Conservation (phyloP, 2,797 vertebrate genomes). For the Miichthys miiuy region DNA sequence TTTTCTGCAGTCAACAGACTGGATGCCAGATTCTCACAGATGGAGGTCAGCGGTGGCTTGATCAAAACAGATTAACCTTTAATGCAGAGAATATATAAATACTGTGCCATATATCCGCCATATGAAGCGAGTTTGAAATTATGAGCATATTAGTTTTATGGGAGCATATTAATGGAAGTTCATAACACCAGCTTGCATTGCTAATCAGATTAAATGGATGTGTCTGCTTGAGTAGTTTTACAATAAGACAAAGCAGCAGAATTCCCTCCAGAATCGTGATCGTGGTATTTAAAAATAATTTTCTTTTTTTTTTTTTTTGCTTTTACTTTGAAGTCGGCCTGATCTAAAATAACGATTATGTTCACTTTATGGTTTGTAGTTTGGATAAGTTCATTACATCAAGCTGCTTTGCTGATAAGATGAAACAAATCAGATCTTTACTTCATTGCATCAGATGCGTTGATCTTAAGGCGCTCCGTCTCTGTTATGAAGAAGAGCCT, state of each 20-base stretch:
- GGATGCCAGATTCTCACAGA: slow-evolving; percentile 49
- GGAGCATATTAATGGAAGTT: slow-evolving; percentile 19
- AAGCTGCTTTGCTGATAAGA: slow-evolving; percentile 53
- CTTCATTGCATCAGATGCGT: slow-evolving; percentile 22
- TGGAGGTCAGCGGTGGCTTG: slow-evolving; percentile 26
- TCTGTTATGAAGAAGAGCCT: neutral
- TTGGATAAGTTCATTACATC: slow-evolving; percentile 41
- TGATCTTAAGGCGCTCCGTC: neutral
- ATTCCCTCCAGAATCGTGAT: neutral
- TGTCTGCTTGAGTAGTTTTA: neutral
- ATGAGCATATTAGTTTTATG: slow-evolving; percentile 34
- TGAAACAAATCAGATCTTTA: slow-evolving; percentile 36
- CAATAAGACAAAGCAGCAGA: neutral
- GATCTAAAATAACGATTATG: slow-evolving; percentile 46
- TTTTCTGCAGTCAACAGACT: slow-evolving; percentile 46
- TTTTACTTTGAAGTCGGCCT: slow-evolving; percentile 34
- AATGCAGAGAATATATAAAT: slow-evolving; percentile 15
- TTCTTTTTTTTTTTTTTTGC: neutral
- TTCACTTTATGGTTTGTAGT: slow-evolving; percentile 24
- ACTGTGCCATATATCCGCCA: neutral
- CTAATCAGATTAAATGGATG: slow-evolving; percentile 38
- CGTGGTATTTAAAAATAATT: slow-evolving; percentile 1
- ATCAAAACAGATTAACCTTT: slow-evolving; percentile 66
- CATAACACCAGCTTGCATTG: slow-evolving; percentile 31
- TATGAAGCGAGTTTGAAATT: slow-evolving; percentile 9